phyloP scores from a whole-genome alignment of 37 sponge, comb jelly and placozoan genomes.

The Chondrosia reniformis region DNA sequence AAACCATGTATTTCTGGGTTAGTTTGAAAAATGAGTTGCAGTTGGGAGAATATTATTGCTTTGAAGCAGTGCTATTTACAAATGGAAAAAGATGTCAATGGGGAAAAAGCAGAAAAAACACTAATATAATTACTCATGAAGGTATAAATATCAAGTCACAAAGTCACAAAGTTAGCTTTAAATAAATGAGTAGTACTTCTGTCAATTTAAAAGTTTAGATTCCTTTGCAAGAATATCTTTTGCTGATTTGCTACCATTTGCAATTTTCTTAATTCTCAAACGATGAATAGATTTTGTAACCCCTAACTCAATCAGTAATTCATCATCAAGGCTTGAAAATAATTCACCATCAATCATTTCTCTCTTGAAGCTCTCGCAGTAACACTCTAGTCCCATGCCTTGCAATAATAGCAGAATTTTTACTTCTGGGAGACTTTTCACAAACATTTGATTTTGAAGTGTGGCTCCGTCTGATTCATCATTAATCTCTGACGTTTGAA shows the following conservation, averaged over 20 bases:
- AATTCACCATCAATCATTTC: slow-evolving; percentile 10
- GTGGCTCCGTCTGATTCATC: neutral
- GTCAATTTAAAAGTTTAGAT: too few species aligned
- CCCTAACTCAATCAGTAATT: slow-evolving; percentile 6
- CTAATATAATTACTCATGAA: too few species aligned
- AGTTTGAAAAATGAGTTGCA: too few species aligned
- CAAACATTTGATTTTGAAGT: neutral
- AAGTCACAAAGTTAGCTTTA: too few species aligned
- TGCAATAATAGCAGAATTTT: neutral
- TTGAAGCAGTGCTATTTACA: too few species aligned
- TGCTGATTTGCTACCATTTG: neutral
- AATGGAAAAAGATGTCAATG: too few species aligned
- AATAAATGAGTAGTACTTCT: too few species aligned
- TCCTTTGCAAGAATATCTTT: slow-evolving; percentile 14
- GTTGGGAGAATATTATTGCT: too few species aligned
- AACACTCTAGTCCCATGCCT: neutral
- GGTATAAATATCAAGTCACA: too few species aligned
- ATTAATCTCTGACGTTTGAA: neutral
- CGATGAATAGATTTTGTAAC: slow-evolving; percentile 2
- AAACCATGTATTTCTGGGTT: too few species aligned
- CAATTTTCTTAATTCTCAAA: neutral
- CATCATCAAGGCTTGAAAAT: neutral
- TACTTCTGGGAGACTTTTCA: neutral
- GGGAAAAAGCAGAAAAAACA: too few species aligned
- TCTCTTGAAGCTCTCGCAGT: neutral